These are phyloP conservation scores for Lithosia quadra DNA, from an alignment of 2,888 invertebrate genomes.

Conservation along the genomic window DNA sequence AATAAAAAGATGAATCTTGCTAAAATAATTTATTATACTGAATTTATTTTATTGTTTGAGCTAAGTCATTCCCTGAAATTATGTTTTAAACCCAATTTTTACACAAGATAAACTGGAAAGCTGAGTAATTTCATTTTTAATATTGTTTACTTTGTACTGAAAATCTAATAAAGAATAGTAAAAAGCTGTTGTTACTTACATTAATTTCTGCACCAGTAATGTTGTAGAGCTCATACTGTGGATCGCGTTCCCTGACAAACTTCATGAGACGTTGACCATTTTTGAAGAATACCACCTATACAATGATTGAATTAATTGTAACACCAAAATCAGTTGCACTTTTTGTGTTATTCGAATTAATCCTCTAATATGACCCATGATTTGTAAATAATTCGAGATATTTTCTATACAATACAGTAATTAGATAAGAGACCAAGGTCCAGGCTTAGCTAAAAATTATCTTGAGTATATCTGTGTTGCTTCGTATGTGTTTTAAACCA, in stretches of 20 bases:
- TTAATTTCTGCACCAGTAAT: conserved; percentile 88
- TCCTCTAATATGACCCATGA: too few species aligned
- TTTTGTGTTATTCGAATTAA: neutral
- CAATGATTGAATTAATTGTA: conserved; percentile 11
- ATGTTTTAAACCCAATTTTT: too few species aligned
- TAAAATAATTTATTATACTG: too few species aligned
- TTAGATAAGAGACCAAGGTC: too few species aligned
- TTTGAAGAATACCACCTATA: conserved; percentile 83
- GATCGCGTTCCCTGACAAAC: conserved; percentile 91
- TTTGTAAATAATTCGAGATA: too few species aligned
- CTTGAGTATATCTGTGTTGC: neutral
- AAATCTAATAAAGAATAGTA: neutral
- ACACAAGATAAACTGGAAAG: too few species aligned
- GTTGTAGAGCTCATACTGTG: conserved; percentile 89
- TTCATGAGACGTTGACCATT: conserved; percentile 90
- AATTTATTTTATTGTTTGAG: too few species aligned
- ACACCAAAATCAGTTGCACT: neutral
- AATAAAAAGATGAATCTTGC: too few species aligned
- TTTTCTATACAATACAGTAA: too few species aligned
- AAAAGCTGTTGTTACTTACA: conserved; percentile 46
- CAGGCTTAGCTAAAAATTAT: too few species aligned
- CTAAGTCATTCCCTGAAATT: too few species aligned
- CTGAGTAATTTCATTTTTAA: too few species aligned
- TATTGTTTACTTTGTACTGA: neutral
- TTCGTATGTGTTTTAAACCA: neutral